Evolutionary conservation across 30 jellyfish, hydroid and myxozoan species (phyloP), one percentile per base, ranked within the genome.

Genomic region (Aurelia coerulea): DNA sequence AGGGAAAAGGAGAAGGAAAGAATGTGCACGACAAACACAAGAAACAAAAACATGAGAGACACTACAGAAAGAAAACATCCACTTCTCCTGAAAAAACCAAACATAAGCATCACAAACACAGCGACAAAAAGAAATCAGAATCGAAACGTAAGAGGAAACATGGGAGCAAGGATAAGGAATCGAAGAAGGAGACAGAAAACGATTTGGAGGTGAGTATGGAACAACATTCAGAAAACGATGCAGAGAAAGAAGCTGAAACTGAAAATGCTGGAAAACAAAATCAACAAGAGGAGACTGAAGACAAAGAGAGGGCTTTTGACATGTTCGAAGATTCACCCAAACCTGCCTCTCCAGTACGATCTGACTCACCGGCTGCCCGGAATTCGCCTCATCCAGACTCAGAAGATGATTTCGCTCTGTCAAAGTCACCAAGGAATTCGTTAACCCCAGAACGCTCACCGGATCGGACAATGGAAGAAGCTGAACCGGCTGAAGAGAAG

Each of bases 271-370:
- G 63, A 66, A 50, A 58, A 54, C 33, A 63, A 51, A 63, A 65
- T n/a, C 62, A 11, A 17, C 23, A 62, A 29, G 89, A 31, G 50
- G 41, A 53, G 14, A 16, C 14, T 23, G 46, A n/a, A 72, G n/a
- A 23, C 8, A 46, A 60, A 13, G 35, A 60, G 49, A 29, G 51
- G 53, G 69, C 33, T 17, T 52, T 69, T 15, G 92, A 83, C 46
- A 83, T 83, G 73, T 83, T 83, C 23, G 74, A 83, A 34, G 86
- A 59, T 23, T 68, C 92, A 41, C 92, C 92, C 15, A 58, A 73
- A 58, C 62, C 59, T 17, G 72, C 72, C 7, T 70, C 92, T 5
- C 86, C 86, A 0, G 80, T 39, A 19, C 37, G 79, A 39, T 70
- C 85, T 12, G 92, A 52, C 18, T 69, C 84, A 29, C 85, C 92